A percentile compares a stretch with the other conserved stretches of the same genome.
phyloP scores from a whole-genome alignment of 2,113 vertebrate genomes.

The Pteruthius melanotis region DNA sequence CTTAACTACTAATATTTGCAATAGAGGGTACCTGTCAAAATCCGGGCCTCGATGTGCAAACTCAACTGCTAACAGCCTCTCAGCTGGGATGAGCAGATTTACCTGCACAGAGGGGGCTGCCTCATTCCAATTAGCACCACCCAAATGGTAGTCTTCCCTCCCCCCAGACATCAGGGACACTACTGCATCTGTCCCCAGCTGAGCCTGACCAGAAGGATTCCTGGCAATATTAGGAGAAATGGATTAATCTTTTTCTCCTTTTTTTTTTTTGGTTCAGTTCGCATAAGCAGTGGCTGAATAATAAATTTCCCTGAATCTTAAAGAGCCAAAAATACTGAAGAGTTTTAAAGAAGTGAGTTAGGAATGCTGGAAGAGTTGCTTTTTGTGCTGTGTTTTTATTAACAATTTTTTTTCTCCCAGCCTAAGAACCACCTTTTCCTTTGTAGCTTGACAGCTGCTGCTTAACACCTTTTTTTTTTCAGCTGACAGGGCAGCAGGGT shows the following conservation, averaged over 20 bases:
- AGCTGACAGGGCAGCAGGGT: slow-evolving; percentile 24
- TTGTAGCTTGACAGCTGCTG: slow-evolving; percentile 52
- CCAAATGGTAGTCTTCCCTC: neutral
- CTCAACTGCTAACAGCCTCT: neutral
- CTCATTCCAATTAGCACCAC: slow-evolving; percentile 3
- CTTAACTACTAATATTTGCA: slow-evolving; percentile 47
- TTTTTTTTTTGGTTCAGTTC: slow-evolving; percentile 1
- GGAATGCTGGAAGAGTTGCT: neutral
- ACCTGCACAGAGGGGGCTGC: neutral
- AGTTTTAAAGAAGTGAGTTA: slow-evolving; percentile 40
- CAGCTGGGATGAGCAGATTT: neutral
- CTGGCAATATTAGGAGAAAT: slow-evolving; percentile 14
- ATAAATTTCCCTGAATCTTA: neutral
- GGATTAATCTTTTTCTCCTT: neutral
- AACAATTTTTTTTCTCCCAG: slow-evolving; percentile 31
- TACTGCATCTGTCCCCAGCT: neutral
- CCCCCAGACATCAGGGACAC: neutral
- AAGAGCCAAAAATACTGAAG: slow-evolving; percentile 10
- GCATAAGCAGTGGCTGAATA: neutral
- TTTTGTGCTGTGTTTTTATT: neutral
- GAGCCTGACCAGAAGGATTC: slow-evolving; percentile 18
- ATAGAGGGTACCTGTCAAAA: slow-evolving; percentile 11
- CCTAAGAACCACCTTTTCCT: neutral
- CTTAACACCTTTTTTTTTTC: slow-evolving; percentile 39
- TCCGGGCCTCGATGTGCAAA: neutral